These are phyloP conservation scores for Leptogaster cylindrica DNA, from an alignment of 2,888 invertebrate genomes.

Conservation along the genomic window DNA sequence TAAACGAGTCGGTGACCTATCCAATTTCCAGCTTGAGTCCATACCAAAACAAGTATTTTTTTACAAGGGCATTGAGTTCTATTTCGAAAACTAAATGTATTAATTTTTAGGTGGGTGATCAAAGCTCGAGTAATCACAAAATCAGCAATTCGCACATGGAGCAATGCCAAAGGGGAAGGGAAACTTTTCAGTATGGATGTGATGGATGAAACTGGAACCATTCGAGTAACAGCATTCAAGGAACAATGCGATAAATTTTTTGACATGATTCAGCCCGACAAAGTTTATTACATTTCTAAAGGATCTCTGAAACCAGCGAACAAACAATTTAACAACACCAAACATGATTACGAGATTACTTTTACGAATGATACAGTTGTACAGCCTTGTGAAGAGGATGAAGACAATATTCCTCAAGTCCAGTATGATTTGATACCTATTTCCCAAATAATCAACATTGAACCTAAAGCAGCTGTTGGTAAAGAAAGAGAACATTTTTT, in stretches of 20 bases:
- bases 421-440: constrained; percentile 81
- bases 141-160: constrained; percentile 82
- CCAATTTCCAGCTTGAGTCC: constrained; percentile 88
- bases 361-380: constrained; percentile 76
- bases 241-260: constrained; percentile 88
- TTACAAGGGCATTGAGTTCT: constrained; percentile 27
- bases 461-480: constrained; percentile 76
- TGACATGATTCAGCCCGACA: constrained; percentile 85
- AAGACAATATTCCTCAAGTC: constrained; percentile 73
- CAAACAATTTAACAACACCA: constrained; percentile 81
- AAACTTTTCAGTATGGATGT: constrained; percentile 92
- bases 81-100: background rate
- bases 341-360: constrained; percentile 97
- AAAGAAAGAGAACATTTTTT: constrained; percentile 49
- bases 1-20: constrained; percentile 62
- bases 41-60: constrained; percentile 85
- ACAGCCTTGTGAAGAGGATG: constrained; percentile 66
- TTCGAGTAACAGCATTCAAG: constrained; percentile 88
- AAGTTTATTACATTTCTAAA: constrained; percentile 86
- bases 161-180: constrained; percentile 91
- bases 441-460: constrained; percentile 71
- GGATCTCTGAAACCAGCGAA: constrained; percentile 92
- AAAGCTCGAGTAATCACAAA: constrained; percentile 88
- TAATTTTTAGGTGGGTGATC: constrained; percentile 79
- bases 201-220: constrained; percentile 93